Percentiles rank a stretch among this genome's conserved stretches.
phyloP scores from a whole-genome alignment of 2,113 vertebrate genomes.

The Bombycilla garrulus region DNA sequence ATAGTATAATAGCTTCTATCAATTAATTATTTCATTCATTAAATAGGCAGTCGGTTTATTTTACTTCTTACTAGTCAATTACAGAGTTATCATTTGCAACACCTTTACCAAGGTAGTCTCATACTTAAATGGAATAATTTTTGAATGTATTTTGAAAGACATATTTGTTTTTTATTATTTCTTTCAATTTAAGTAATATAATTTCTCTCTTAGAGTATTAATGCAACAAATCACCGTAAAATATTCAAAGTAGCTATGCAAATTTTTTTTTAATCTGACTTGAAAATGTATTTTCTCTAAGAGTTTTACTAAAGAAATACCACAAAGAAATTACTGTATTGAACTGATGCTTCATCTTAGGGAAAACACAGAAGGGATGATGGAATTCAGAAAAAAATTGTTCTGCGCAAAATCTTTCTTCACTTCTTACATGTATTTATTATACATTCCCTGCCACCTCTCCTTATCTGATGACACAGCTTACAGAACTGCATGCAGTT shows the following conservation, averaged over 20 bases:
- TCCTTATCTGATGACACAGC: background rate
- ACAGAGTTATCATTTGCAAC: background rate
- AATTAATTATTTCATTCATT: background rate
- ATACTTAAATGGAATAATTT: background rate
- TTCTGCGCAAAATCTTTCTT: background rate
- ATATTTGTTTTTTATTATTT: background rate
- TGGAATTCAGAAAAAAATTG: background rate
- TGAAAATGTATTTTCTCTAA: background rate
- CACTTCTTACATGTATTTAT: background rate
- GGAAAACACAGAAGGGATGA: background rate
- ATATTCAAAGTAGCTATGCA: background rate
- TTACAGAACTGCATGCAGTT: background rate
- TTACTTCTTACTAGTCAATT: background rate
- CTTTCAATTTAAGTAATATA: background rate
- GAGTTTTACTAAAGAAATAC: background rate
- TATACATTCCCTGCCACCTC: background rate
- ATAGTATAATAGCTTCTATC: background rate
- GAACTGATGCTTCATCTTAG: background rate
- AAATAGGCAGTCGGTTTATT: background rate
- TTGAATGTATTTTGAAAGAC: background rate
- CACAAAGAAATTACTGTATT: background rate
- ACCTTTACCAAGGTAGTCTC: background rate
- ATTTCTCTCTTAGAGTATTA: background rate
- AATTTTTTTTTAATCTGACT: background rate
- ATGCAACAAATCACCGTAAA: background rate